Conservation (phyloP, 1,140 invertebrate genomes). For the Anoplophora glabripennis region DNA sequence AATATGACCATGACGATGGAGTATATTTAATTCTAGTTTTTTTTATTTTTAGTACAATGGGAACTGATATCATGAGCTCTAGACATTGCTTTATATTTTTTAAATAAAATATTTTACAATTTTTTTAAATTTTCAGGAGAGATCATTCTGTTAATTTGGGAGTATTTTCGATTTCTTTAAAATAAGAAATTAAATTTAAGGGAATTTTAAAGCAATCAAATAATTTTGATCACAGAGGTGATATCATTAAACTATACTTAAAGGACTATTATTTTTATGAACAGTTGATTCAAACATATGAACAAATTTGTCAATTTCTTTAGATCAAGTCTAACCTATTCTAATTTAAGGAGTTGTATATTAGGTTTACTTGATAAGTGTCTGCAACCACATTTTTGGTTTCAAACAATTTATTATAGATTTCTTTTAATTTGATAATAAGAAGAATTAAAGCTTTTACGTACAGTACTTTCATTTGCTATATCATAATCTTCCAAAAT, state of each 20-base stretch:
- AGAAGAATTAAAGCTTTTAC: not conserved
- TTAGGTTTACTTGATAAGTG: not conserved
- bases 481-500: not conserved
- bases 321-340: constrained; percentile 18
- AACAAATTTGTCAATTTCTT: constrained; percentile 16
- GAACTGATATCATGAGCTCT: too few relatives aligned
- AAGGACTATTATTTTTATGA: constrained; percentile 9
- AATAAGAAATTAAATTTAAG: constrained; percentile 12
- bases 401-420: not conserved
- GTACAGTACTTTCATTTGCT: not conserved
- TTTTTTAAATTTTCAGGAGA: not conserved
- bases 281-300: constrained; percentile 18
- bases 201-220: constrained; percentile 13
- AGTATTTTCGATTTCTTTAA: not conserved
- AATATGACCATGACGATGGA: not conserved
- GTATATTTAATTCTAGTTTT: not conserved
- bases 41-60: not conserved
- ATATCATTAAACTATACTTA: not conserved
- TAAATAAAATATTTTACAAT: too few relatives aligned
- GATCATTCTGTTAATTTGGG: not conserved
- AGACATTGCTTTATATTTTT: too few relatives aligned
- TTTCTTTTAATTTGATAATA: not conserved
- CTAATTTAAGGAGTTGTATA: constrained; percentile 14
- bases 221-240: constrained; percentile 19
- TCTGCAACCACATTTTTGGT: not conserved